Conservation (phyloP, 2,797 vertebrate genomes). For the Mormyrops boulengeri region DNA sequence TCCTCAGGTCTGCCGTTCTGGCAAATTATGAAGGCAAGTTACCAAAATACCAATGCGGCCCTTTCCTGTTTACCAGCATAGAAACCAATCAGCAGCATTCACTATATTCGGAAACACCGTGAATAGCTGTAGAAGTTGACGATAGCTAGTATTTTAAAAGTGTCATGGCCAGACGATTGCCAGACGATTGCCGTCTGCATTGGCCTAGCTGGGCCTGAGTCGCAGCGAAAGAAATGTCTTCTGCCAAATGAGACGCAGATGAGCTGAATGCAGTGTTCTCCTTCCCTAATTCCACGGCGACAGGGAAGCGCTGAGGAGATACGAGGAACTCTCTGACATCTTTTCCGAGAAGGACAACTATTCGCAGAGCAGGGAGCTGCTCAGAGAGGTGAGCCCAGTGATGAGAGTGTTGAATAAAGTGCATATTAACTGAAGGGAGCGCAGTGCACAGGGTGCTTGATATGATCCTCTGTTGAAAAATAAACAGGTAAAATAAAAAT, state of each 20-base stretch:
- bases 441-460: neutral
- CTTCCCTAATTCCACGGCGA: neutral
- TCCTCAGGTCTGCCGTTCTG: neutral
- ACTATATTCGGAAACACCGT: neutral
- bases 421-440: neutral
- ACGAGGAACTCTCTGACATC: slow-evolving; percentile 71
- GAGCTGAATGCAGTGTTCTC: neutral
- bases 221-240: neutral
- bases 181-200: neutral
- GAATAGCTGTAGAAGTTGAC: neutral
- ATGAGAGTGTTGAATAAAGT: neutral
- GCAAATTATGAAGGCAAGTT: neutral
- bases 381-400: slow-evolving; percentile 66
- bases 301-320: slow-evolving; percentile 70
- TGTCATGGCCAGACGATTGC: neutral
- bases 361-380: slow-evolving; percentile 77
- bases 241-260: neutral
- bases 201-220: neutral
- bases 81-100: neutral
- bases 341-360: slow-evolving; percentile 89
- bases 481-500: neutral
- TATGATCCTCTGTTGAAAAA: neutral
- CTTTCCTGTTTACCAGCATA: neutral
- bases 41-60: neutral
- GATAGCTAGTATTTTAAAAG: neutral